A percentile compares a stretch with the other conserved stretches of the same genome.
Conservation (phyloP, 1,140 invertebrate species). For the Thaumetopoea pityocampa region DNA sequence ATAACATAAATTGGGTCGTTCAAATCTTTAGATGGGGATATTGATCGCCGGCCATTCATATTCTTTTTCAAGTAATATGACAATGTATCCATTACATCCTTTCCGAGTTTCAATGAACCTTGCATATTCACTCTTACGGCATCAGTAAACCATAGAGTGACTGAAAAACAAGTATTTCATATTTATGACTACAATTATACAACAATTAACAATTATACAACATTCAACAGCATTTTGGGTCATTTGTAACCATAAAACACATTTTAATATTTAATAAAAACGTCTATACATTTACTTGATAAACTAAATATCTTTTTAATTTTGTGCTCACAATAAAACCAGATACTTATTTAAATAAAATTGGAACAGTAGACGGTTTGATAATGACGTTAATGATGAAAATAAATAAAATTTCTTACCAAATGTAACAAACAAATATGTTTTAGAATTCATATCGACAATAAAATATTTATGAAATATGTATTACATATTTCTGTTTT, state of each 20-base stretch:
- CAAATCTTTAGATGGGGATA: slow-evolving; percentile 17
- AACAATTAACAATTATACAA: too few relatives aligned
- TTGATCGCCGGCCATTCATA: slow-evolving; percentile 5
- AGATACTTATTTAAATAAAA: too few relatives aligned
- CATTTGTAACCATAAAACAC: too few relatives aligned
- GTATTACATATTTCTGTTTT: slow-evolving; percentile 7
- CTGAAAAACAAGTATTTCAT: slow-evolving; percentile 7
- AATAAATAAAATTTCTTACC: slow-evolving; percentile 2
- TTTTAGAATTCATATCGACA: slow-evolving; percentile 6
- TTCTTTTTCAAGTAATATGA: slow-evolving; percentile 7
- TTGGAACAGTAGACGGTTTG: too few relatives aligned
- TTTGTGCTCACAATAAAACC: too few relatives aligned
- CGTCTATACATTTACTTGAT: too few relatives aligned
- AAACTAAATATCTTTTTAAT: too few relatives aligned
- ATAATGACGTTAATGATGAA: slow-evolving; percentile 6
- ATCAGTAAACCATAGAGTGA: not conserved
- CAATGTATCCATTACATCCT: slow-evolving; percentile 20
- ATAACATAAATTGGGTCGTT: slow-evolving; percentile 24
- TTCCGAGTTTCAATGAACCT: slow-evolving; percentile 20
- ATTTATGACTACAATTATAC: too few relatives aligned
- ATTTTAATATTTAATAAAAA: too few relatives aligned
- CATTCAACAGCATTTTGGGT: too few relatives aligned
- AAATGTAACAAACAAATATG: slow-evolving; percentile 4
- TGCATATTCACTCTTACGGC: slow-evolving; percentile 25
- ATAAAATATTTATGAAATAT: slow-evolving; percentile 1